Evolutionary conservation across 1,140 invertebrate genomes (phyloP).

Genomic region (Drosophila suzukii): DNA sequence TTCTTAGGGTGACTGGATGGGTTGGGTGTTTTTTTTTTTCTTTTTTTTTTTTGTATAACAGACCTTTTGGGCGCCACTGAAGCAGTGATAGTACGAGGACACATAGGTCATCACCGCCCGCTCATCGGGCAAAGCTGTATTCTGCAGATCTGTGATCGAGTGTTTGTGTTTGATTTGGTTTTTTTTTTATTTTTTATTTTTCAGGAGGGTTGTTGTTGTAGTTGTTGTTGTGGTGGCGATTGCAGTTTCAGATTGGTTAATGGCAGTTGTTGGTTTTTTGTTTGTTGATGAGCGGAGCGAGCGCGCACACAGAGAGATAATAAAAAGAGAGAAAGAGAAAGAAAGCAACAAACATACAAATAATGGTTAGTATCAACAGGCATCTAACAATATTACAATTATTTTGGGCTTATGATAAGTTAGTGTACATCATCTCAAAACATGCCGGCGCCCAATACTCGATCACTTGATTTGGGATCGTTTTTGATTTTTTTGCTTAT

Average conservation of each 20-base stretch:
- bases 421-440: constrained; percentile 23
- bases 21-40: background rate
- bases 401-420: constrained; percentile 13
- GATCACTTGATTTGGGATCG: background rate
- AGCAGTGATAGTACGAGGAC: constrained; percentile 99
- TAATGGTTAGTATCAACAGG: constrained; percentile 62
- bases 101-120: constrained; percentile 99
- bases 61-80: constrained; percentile 99
- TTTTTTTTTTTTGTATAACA: constrained; percentile 56
- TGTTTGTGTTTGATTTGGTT: constrained; percentile 33
- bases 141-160: constrained; percentile 94
- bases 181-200: constrained; percentile 26
- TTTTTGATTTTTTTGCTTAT: background rate
- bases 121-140: constrained; percentile 99
- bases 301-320: constrained; percentile 47
- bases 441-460: constrained; percentile 42
- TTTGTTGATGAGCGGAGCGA: constrained; percentile 62
- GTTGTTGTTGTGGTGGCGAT: constrained; percentile 54
- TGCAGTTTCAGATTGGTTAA: constrained; percentile 55
- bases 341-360: constrained; percentile 78
- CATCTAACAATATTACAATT: constrained; percentile 34
- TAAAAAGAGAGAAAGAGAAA: constrained; percentile 60
- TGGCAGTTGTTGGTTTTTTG: constrained; percentile 30
- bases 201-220: constrained; percentile 41
- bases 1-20: constrained; percentile 1